A percentile compares a stretch with the other conserved stretches of the same genome.
Evolutionary conservation across 1,140 invertebrate genomes (phyloP).

Genomic region (Hycleus phaleratus): DNA sequence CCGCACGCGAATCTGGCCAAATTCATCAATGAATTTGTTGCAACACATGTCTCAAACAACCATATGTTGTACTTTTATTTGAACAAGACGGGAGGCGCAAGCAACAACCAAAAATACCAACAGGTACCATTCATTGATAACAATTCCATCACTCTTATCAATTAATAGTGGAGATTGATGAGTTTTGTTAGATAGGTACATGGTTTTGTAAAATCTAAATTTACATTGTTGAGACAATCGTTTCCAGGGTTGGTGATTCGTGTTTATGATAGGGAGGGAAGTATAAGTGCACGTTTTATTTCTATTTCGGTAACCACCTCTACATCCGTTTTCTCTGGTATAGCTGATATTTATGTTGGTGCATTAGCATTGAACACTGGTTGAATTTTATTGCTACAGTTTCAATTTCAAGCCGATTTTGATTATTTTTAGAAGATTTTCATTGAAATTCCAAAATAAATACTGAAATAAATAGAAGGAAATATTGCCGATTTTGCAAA

Average conservation of each 20-base stretch:
- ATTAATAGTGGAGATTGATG: too few relatives aligned
- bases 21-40: conserved; percentile 11
- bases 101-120: too few relatives aligned
- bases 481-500: not conserved
- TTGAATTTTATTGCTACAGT: conserved; percentile 5
- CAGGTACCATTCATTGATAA: not conserved
- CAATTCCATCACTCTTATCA: too few relatives aligned
- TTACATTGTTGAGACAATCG: conserved; percentile 6
- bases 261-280: conserved; percentile 14
- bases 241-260: conserved; percentile 12
- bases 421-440: not conserved
- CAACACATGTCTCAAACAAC: conserved; percentile 3
- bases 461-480: not conserved
- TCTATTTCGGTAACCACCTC: conserved; percentile 22
- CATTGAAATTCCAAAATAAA: not conserved
- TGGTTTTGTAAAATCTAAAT: too few relatives aligned
- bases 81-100: not conserved
- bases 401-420: not conserved
- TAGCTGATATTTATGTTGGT: conserved; percentile 14
- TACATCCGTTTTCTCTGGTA: conserved; percentile 11
- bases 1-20: conserved; percentile 10
- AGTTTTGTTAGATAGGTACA: too few relatives aligned
- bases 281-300: conserved; percentile 5
- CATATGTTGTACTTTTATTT: not conserved
- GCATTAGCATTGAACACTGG: conserved; percentile 13